Base-by-base conservation (phyloP, 2,113 vertebrate genomes). In the Mesoclemmys tuberculata region DNA sequence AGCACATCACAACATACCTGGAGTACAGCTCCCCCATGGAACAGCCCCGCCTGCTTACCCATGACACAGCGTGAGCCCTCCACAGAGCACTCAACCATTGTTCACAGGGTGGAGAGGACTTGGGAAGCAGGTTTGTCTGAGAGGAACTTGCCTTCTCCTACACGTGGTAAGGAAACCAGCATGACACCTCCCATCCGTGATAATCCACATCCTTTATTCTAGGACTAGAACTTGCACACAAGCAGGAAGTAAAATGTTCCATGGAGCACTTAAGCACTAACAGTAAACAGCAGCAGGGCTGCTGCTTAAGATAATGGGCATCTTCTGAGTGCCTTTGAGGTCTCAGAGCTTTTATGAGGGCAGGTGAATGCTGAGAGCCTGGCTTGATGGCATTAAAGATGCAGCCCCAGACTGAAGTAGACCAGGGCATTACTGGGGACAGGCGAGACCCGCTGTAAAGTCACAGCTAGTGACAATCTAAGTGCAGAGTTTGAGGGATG, bases 291-390 rank as follows among this genome's bases (percentile, higher is more conserved):
- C 31, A 27, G 74, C 88, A 7, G 79, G 85, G 90, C 95, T 96
- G 95, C 87, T 78, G 71, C 82, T 38, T 44, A 1, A 94, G 96
- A 96, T 95, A 95, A 96, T 3, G 71, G 80, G 81, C 85, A 90
- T 87, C 58, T 51, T 54, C 92, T 80, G 85, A 95, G 89, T n/a
- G 82, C 75, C 93, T 97, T 96, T 96, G 95, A 96, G 95, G 95
- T 93, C 84, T 90, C 80, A 64, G 78, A 48, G 74, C 90, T 96
- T 94, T 93, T 71, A 95, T 95, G 94, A 41, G 79, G 80, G 83
- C 13, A 80, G 64, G 49, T 93, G 90, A 83, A 90, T 35, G 26
- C 0, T 0, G 18, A 48, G 2, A n/a, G 80, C 7, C 77, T 10
- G 6, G 88, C 82, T 94, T 64, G 92, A 18, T 4, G 89, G 82